These are phyloP conservation scores for Lepidochrysops patricia DNA, from an alignment of 2,888 invertebrate genomes.

Conservation along the genomic window DNA sequence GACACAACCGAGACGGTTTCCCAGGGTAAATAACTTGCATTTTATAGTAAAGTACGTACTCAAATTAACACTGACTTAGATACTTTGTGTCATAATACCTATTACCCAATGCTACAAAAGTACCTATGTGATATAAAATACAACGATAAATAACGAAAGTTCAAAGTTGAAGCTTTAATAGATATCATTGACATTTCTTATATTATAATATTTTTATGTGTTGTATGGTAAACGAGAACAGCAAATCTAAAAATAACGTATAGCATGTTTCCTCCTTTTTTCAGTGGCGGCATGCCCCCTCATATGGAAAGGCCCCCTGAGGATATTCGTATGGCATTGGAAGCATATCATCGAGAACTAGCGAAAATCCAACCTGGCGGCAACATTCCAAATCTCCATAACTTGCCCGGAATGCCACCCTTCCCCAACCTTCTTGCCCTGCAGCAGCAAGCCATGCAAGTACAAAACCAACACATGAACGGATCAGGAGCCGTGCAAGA, in stretches of 20 bases:
- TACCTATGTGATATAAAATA: not conserved
- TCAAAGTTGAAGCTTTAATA: not conserved
- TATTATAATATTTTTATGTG: not conserved
- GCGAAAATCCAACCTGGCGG: conserved; percentile 86
- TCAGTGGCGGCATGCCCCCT: conserved; percentile 81
- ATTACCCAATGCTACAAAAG: not conserved
- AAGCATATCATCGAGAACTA: conserved; percentile 94
- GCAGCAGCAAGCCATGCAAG: conserved; percentile 78
- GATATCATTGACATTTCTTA: not conserved
- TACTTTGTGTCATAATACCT: not conserved
- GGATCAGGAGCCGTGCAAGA: conserved; percentile 84
- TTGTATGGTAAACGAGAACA: conserved; percentile 42
- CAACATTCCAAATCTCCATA: conserved; percentile 74
- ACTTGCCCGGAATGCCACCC: conserved; percentile 71
- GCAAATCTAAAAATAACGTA: conserved; percentile 75
- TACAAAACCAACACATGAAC: conserved; percentile 73
- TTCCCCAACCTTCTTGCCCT: conserved; percentile 81
- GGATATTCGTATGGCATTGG: conserved; percentile 90
- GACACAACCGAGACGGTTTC: conserved; percentile 84
- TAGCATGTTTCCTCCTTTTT: conserved; percentile 89
- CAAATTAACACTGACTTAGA: conserved; percentile 78
- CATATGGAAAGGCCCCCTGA: conserved; percentile 79
- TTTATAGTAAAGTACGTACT: conserved; percentile 37
- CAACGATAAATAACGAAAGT: not conserved
- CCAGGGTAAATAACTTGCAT: conserved; percentile 87